A percentile compares a stretch with the other conserved stretches of the same genome.
These are phyloP conservation scores for Eumaeus atala DNA, from an alignment of 1,140 invertebrate species.

Conservation along the genomic window DNA sequence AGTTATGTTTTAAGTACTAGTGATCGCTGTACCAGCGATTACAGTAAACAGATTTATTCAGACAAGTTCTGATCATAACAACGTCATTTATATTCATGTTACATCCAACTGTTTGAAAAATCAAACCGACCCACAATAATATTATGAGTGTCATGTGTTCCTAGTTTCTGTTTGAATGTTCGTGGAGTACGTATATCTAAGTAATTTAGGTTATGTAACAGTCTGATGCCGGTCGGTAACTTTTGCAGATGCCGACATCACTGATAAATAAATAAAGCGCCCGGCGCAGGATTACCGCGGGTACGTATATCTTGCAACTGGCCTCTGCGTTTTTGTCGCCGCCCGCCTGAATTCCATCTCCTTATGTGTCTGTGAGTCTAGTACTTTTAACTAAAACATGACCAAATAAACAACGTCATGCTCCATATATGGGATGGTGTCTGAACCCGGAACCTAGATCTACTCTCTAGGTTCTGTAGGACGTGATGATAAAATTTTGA, in stretches of 20 bases:
- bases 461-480: too few relatives aligned
- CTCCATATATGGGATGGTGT: constrained; percentile 4
- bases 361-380: constrained; percentile 10
- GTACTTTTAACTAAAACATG: constrained; percentile 14
- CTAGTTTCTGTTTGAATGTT: too few relatives aligned
- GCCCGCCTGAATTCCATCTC: constrained; percentile 13
- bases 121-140: too few relatives aligned
- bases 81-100: too few relatives aligned
- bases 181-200: too few relatives aligned
- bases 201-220: constrained; percentile 12
- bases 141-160: too few relatives aligned
- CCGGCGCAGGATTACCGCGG: neutral
- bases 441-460: constrained; percentile 8
- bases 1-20: neutral
- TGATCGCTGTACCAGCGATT: constrained; percentile 3
- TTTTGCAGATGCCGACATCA: constrained; percentile 12
- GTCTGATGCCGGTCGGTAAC: constrained; percentile 6
- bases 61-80: too few relatives aligned
- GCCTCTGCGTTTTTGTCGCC: constrained; percentile 12
- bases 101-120: too few relatives aligned
- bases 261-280: constrained; percentile 8
- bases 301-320: constrained; percentile 5
- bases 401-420: constrained; percentile 4
- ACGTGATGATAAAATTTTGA: too few relatives aligned
- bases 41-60: neutral